Evolutionary conservation across 1,140 invertebrate species (phyloP), one percentile per base, ranked within the genome.

Genomic region (Xylocopa sonorina): DNA sequence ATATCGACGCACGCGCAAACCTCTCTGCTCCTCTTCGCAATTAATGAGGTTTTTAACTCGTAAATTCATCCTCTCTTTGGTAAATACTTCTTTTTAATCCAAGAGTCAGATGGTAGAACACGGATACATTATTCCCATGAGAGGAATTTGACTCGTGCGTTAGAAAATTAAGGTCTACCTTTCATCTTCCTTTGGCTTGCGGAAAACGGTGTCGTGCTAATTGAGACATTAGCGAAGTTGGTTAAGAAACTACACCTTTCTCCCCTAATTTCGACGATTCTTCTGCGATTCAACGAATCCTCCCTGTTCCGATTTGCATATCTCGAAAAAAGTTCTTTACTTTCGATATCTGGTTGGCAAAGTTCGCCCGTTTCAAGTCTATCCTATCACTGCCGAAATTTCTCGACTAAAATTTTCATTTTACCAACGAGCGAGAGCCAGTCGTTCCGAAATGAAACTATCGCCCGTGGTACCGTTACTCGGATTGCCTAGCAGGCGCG

Each of bases 221-320:
- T 83, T 69, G 84, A 86, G 80, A 83, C 78, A 86, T 86, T 86
- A 81, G 68, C 73, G 46, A 46, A 83, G 73, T 83, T 86, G 86
- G 86, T 86, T 81, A 83, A 86, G 83, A 78, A 77, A 16, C 84
- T 57, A 55, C 77, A 38, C 71, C 48, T 1, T 34, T 64, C 38
- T 41, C 48, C 10, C 12, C 50, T 12, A 10, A 48, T 64, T 55
- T 18, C 27, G 10, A 29, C 24, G 38, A 58, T 60, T 60, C 34
- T 16, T 18, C 29, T 18, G 55, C 29, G 14, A 18, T n/a, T 34
- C 9, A 21, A 3, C 29, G 14, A 72, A 72, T 7, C 41, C 58
- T 60, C 27, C 1, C 21, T 27, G n/a, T 16, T 3, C 21, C 32
- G 5, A 76, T 57, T 76, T 58, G 57, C 55, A 73, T 73, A 62